Evolutionary conservation across 2,113 vertebrate genomes (phyloP).

Genomic region (Oceanites oceanicus): DNA sequence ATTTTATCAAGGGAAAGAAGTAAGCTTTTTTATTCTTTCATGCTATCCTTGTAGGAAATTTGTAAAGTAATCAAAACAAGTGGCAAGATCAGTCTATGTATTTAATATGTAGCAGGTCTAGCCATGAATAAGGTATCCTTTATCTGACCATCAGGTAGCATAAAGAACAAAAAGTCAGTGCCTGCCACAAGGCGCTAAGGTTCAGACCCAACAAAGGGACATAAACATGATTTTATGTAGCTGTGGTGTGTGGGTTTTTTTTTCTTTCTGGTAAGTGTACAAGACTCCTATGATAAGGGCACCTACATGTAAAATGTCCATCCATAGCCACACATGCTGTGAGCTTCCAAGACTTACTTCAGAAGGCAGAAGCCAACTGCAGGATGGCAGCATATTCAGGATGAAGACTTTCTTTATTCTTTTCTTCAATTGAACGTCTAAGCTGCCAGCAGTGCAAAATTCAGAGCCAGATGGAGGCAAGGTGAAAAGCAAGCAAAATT

Average conservation of each 20-base stretch:
- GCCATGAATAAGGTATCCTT: not conserved
- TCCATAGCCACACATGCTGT: not conserved
- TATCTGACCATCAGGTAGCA: not conserved
- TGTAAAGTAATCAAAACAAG: slow-evolving; percentile 34
- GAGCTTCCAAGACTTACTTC: not conserved
- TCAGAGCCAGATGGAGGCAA: not conserved
- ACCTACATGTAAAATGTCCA: not conserved
- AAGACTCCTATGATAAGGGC: not conserved
- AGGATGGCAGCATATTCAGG: not conserved
- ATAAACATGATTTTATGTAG: not conserved
- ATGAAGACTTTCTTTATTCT: not conserved
- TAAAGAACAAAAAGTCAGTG: not conserved
- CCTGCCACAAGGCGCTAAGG: not conserved
- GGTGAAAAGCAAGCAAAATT: not conserved
- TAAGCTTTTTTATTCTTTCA: not conserved
- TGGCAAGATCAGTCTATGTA: not conserved
- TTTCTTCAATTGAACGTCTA: not conserved
- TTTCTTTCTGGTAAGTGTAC: not conserved
- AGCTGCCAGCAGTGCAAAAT: not conserved
- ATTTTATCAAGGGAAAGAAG: not conserved
- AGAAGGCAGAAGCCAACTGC: not conserved
- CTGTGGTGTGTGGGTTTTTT: not conserved
- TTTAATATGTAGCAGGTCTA: not conserved
- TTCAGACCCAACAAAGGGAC: not conserved
- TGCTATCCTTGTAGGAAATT: not conserved